These are phyloP conservation scores for Rhinoptilus africanus DNA, from an alignment of 2,113 vertebrate genomes.

Conservation along the genomic window DNA sequence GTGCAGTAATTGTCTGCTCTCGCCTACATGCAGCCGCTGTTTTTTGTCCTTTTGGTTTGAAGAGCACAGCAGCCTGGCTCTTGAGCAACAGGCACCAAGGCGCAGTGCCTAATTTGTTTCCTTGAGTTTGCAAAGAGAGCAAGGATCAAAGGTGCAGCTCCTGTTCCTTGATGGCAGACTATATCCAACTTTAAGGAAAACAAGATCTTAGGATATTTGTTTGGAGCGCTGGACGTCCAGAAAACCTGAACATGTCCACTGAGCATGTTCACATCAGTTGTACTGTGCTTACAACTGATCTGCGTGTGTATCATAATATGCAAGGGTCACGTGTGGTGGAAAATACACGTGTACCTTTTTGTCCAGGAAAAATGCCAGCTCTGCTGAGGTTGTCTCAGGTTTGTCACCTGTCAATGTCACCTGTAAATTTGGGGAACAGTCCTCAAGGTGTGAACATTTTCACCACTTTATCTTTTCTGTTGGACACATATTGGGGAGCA, in stretches of 20 bases:
- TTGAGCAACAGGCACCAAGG: not conserved
- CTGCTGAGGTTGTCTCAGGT: not conserved
- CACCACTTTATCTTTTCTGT: not conserved
- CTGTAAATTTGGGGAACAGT: not conserved
- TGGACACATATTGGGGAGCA: not conserved
- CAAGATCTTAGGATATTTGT: not conserved
- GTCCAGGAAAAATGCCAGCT: not conserved
- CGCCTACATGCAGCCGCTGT: not conserved
- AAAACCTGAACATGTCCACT: not conserved
- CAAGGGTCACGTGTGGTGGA: not conserved
- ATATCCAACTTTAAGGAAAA: not conserved
- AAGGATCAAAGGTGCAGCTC: not conserved
- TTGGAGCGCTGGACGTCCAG: not conserved
- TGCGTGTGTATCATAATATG: not conserved
- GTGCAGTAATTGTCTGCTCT: not conserved
- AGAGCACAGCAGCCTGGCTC: not conserved
- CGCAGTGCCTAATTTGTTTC: not conserved
- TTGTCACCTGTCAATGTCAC: not conserved
- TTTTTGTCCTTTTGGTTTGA: not conserved
- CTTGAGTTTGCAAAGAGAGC: not conserved
- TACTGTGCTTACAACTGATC: not conserved
- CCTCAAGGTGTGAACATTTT: not conserved
- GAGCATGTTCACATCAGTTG: not conserved
- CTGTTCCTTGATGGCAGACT: not conserved
- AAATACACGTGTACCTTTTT: not conserved